These are phyloP conservation scores for Pyralis farinalis DNA, from an alignment of 2,888 invertebrate genomes.

Conservation along the genomic window DNA sequence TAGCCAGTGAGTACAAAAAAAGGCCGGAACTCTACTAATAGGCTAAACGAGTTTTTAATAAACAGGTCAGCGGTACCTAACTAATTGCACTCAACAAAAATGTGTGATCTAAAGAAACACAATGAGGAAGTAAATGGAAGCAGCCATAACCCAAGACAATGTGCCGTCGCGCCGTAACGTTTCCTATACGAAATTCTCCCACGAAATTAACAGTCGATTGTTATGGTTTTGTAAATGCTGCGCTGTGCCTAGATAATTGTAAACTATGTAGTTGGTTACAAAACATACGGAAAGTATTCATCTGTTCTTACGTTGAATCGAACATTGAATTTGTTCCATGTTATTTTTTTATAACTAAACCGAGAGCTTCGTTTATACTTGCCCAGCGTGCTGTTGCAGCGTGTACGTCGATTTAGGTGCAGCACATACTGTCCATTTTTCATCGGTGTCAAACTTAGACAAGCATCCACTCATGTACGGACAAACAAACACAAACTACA, in stretches of 20 bases:
- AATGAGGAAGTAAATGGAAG: constrained; percentile 33
- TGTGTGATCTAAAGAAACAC: constrained; percentile 22
- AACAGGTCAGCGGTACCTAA: constrained; percentile 18
- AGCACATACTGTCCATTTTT: too few species aligned
- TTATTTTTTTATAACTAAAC: too few species aligned
- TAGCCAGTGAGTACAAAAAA: too few species aligned
- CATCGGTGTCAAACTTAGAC: too few species aligned
- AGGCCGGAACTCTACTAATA: too few species aligned
- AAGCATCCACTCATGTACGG: too few species aligned
- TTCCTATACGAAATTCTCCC: constrained; percentile 44
- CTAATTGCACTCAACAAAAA: constrained; percentile 12
- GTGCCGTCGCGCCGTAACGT: constrained; percentile 20
- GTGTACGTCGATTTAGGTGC: too few species aligned
- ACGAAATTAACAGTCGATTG: constrained; percentile 58
- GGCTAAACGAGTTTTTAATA: too few species aligned
- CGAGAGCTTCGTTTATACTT: too few species aligned
- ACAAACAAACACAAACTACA: too few species aligned
- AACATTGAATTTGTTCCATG: not conserved
- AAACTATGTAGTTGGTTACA: not conserved
- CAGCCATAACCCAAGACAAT: constrained; percentile 13
- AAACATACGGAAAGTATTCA: not conserved
- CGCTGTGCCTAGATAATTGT: not conserved
- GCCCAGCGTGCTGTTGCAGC: too few species aligned
- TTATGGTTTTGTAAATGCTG: constrained; percentile 46
- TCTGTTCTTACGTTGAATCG: not conserved